Base-by-base conservation (phyloP, 2,113 vertebrate species). In the Macquaria australasica region DNA sequence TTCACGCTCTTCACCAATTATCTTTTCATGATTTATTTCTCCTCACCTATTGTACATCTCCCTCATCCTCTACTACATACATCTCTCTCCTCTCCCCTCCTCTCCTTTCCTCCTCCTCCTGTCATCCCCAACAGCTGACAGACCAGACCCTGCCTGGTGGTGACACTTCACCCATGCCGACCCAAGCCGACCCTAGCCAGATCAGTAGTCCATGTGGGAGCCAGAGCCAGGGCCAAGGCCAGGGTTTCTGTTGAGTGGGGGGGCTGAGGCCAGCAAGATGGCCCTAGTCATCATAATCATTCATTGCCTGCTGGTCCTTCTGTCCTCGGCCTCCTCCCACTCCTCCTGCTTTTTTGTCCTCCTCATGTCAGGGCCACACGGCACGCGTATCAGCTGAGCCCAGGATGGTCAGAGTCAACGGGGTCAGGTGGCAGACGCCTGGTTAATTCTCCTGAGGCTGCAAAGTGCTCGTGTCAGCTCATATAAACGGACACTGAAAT, bases 391-490 rank as follows among this genome's bases (percentile, higher is more conserved):
- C 93, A 93, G 93, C 93, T 95, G 93, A 94, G 92, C 85, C 87
- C 87, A 88, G 91, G 89, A 91, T 79, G 91, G 86, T 89, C 48
- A 20, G 92, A 92, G 95, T 95, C 92, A 93, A 73, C 41, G 67
- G 91, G 95, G 95, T 95, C 94, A 95, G 86, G 86, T 90, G 93
- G 95, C 95, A 95, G 95, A 95, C 93, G 95, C 95, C 92, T 94
- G 89, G 94, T 96, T 96, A 95, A 96, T 91, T 94, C 95, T 94
- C 94, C 75, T 53, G 94, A 90, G 95, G 89, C 53, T 58, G 37
- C 80, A 78, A 77, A 93, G 84, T 58, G 73, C 90, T 85, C 14
- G 34, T 63, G 48, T 88, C 84, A 82, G 72, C 80, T 83, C 71
- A 28, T 16, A 14, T 85, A 81, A 71, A 91, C 74, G 34, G 79